Base-by-base conservation (phyloP, 2,797 vertebrate species). In the Gymnothorax reevesii region DNA sequence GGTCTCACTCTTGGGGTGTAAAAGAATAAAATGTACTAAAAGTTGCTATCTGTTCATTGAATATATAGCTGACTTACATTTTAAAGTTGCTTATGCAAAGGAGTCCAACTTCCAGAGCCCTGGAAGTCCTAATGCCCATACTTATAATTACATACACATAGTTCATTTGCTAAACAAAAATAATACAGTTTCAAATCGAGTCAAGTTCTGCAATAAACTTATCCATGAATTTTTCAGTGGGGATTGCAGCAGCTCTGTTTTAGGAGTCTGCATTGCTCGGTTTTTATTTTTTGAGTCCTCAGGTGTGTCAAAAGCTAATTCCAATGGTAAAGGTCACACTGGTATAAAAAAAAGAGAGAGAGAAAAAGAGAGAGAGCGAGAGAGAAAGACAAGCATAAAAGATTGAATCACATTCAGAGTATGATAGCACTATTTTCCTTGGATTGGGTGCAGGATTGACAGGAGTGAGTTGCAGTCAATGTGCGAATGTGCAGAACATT, bases 401-500 rank as follows among this genome's bases (percentile, higher is more conserved):
- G 66, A 5, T 60, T 33, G 15, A 52, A 83, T 86, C 64, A 86
- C 42, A 25, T 71, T n/a, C 27, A 73, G 77, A 55, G 49, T 80
- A 17, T 22, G n/a, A 83, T 27, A 83, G 54, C 75, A 20, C n/a
- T 52, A n/a, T 69, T 55, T 71, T 9, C 25, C 22, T 0, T 27
- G 27, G 9, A 7, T 57, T 25, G 10, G 57, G 13, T 13, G 22
- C 10, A 0, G 60, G 69, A 25, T 1, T 7, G 69, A 60, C 12
- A 83, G 86, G 33, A 57, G 82, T 69, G 52, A 33, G 10, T 55
- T 59, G 83, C 86, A 27, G 57, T 66, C 66, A 27, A 75, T 52
- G 17, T 84, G 82, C 3, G 94, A 75, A 83, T 71, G 69, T 90
- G 87, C 83, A 90, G 90, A 93, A 91, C 93, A 94, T 89, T 87